Base-by-base conservation (phyloP, 2,797 vertebrate genomes). In the Potorous gilbertii region DNA sequence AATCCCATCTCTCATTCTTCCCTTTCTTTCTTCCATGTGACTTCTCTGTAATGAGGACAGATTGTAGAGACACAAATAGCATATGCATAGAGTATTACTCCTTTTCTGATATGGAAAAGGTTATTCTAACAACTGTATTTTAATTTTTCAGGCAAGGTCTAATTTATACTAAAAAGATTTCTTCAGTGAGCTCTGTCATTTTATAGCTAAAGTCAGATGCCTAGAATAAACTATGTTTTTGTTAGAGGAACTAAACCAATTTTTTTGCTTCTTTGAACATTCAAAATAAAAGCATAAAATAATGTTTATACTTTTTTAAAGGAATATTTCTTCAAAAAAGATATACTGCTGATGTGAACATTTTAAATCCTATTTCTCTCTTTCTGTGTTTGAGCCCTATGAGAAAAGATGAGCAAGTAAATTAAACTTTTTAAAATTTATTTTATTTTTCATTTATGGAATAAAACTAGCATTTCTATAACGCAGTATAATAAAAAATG, bases 401-500 rank as follows among this genome's bases (percentile, higher is more conserved):
- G 18, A 81, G 29, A 46, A 81, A 40, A 46, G n/a, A 46, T 46
- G 18, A 81, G 4, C 16, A 74, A 74, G 1, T 46, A n/a, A 94
- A 11, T 96, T 31, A 27, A 93, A 14, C 89, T n/a, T 93, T n/a
- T 74, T 18, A 74, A 40, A 74, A 74, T 40, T n/a, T 21, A 74
- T 40, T 40, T 66, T 62, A 34, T 13, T 62, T 74, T 40, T 74
- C 40, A 74, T 74, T 74, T 74, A 40, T 40, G 14, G n/a, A 74
- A 74, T 40, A 40, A 74, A 21, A 74, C 66, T 40, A 74, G 16
- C 2, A 74, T 40, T 74, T 74, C n/a, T 40, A 40, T 21, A 74
- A 74, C 6, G 9, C 40, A 74, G n/a, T 74, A 74, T 34, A 40
- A 6, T 94, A 54, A 92, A 54, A 93, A 92, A 92, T 96, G 27